A percentile compares a stretch with the other conserved stretches of the same genome.
These are phyloP conservation scores for Lasiurus borealis DNA, from an alignment of 2,113 vertebrate species.

Conservation along the genomic window DNA sequence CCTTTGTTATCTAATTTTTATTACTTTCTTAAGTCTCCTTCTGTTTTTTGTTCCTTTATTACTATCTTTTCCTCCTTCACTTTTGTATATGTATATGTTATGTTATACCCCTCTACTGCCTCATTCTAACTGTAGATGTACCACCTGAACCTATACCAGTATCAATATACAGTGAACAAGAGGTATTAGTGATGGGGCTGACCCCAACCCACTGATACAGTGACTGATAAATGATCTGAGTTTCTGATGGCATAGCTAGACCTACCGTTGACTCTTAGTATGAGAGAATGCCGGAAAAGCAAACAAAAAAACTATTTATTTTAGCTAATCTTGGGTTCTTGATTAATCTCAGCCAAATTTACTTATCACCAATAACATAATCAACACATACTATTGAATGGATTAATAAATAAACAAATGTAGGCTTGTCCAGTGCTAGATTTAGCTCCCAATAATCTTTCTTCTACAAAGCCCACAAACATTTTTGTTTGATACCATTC, in stretches of 20 bases:
- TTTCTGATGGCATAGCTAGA: background rate
- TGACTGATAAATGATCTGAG: background rate
- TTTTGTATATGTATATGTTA: background rate
- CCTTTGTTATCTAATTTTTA: background rate
- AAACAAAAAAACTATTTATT: background rate
- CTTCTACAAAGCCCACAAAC: background rate
- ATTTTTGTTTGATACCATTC: background rate
- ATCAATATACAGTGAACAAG: background rate
- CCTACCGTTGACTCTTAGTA: background rate
- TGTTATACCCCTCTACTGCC: too few species aligned
- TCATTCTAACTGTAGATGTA: background rate
- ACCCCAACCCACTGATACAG: background rate
- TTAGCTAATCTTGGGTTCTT: slow-evolving; percentile 4
- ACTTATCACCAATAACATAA: slow-evolving; percentile 17
- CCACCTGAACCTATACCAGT: background rate
- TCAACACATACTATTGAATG: background rate
- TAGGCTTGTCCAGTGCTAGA: background rate
- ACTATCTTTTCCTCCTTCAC: background rate
- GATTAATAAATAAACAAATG: background rate
- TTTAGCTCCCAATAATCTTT: background rate
- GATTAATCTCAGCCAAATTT: background rate
- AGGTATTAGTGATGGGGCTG: fast-evolving
- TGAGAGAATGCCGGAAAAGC: background rate
- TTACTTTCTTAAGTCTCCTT: background rate
- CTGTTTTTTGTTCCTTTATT: background rate